Evolutionary conservation across 1,140 invertebrate genomes (phyloP).

Genomic region (Drosophila guanche): DNA sequence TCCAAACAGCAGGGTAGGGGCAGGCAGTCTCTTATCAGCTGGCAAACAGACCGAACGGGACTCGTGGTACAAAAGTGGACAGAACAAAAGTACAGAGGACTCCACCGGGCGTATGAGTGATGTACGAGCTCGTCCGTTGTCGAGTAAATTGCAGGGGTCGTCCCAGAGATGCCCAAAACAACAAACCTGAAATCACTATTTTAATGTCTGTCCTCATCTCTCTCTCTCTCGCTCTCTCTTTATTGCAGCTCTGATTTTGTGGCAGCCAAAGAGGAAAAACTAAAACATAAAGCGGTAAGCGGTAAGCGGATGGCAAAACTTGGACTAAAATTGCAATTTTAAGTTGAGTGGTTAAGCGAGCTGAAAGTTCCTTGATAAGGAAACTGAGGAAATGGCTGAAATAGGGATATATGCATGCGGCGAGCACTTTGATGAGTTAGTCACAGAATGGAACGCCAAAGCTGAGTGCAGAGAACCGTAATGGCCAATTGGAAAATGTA

Average conservation of each 20-base stretch:
- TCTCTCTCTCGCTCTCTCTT: not conserved
- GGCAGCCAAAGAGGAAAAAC: not conserved
- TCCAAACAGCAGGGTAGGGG: not conserved
- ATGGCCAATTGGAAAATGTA: no score
- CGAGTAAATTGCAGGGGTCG: conserved; percentile 5
- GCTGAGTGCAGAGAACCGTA: no score
- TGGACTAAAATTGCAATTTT: not conserved
- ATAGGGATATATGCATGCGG: no score
- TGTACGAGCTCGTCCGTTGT: conserved; percentile 3
- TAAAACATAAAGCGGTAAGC: no score
- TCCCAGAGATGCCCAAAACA: no score
- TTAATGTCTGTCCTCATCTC: not conserved
- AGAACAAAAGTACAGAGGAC: no score
- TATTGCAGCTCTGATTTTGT: conserved; percentile 15
- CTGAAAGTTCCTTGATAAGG: no score
- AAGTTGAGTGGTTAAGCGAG: no score
- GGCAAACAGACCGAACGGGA: conserved; percentile 10
- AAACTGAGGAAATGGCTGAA: no score
- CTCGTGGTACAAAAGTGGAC: no score
- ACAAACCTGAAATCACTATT: conserved; percentile 1
- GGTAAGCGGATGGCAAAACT: not conserved
- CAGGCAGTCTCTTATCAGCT: conserved; percentile 27
- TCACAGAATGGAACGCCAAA: no score
- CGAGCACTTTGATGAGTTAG: no score
- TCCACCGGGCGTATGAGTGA: conserved; percentile 41